Evolutionary conservation across 2,113 vertebrate species (phyloP).

Genomic region (Eudorcas thomsonii): DNA sequence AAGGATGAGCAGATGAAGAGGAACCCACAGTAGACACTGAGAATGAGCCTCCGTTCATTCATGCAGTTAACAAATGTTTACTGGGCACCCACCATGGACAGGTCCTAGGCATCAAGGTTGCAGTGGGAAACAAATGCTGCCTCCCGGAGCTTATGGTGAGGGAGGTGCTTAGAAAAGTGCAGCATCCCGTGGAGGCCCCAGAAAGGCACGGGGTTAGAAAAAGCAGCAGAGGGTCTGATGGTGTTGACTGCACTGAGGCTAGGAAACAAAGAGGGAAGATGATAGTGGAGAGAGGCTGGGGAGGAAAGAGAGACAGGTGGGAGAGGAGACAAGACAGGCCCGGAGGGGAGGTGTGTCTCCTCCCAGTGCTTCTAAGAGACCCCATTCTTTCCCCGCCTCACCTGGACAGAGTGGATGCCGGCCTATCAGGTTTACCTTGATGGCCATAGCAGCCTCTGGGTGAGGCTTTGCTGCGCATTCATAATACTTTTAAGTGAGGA

Average conservation of each 20-base stretch:
- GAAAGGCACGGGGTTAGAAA: neutral
- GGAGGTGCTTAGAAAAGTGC: neutral
- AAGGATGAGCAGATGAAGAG: neutral
- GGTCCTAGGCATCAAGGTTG: neutral
- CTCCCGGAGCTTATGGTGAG: neutral
- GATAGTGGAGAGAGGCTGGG: neutral
- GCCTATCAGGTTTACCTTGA: neutral
- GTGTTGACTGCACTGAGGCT: neutral
- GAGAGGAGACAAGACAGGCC: neutral
- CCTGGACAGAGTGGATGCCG: neutral
- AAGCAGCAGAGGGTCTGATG: neutral
- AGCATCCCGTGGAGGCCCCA: neutral
- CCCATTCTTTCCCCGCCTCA: neutral
- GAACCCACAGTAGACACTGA: neutral
- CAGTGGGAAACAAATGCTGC: neutral
- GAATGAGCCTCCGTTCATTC: neutral
- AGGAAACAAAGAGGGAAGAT: neutral
- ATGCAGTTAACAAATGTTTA: neutral
- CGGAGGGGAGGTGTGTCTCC: neutral
- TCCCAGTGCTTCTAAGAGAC: neutral
- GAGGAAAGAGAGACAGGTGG: neutral
- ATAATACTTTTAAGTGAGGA: constrained; percentile 16
- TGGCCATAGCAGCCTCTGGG: neutral
- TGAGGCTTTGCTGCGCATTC: neutral
- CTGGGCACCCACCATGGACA: no score